Evolutionary conservation across 2,113 vertebrate species (phyloP).

Genomic region (Zootoca vivipara): DNA sequence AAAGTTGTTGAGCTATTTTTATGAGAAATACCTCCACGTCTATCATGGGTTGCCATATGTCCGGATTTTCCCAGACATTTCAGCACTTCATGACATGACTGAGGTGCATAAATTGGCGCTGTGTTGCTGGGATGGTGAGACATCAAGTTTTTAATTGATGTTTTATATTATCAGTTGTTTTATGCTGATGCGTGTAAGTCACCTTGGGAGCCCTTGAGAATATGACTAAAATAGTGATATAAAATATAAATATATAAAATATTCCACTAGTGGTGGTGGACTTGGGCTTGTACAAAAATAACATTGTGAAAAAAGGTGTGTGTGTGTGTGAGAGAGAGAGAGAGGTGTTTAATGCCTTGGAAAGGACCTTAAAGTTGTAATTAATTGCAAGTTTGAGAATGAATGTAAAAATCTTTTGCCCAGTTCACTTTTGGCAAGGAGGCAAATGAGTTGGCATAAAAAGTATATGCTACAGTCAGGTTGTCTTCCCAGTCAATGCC

Average conservation of each 20-base stretch:
- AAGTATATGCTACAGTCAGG: conserved; percentile 55
- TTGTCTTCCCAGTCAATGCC: conserved; percentile 66
- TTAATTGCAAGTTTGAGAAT: conserved; percentile 67
- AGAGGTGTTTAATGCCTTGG: not conserved
- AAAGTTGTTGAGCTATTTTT: too few species aligned
- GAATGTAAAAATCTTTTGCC: conserved; percentile 61
- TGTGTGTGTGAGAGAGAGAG: not conserved
- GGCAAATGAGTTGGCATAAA: conserved; percentile 62
- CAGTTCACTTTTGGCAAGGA: conserved; percentile 41
- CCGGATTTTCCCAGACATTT: too few species aligned
- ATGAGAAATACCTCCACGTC: too few species aligned
- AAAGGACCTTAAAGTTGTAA: conserved; percentile 32
- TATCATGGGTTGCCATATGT: too few species aligned
- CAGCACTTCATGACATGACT: too few species aligned
- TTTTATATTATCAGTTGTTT: not conserved
- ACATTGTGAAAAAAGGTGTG: too few species aligned
- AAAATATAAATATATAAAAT: too few species aligned
- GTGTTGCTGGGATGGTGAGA: not conserved
- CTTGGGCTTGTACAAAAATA: not conserved
- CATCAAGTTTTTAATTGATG: not conserved
- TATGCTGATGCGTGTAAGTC: not conserved
- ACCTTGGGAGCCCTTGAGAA: not conserved
- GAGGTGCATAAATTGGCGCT: not conserved
- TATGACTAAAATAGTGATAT: not conserved
- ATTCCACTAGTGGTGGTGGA: not conserved